Evolutionary conservation across 2,113 vertebrate genomes (phyloP).

Genomic region (Microtus montanus): DNA sequence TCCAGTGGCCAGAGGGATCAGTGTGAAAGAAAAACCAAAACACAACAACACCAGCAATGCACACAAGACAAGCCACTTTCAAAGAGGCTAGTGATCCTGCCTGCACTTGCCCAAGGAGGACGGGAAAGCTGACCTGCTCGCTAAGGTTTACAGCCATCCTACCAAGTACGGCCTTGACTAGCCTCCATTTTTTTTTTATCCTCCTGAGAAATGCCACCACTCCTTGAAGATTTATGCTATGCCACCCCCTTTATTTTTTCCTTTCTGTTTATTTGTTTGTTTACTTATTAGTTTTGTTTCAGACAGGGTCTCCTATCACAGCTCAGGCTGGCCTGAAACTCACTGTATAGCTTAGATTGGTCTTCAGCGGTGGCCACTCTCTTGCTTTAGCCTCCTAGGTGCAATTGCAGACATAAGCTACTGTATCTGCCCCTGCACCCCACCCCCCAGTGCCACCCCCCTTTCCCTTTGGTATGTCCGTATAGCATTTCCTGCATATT

Average conservation of each 20-base stretch:
- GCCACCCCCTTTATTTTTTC: accelerated
- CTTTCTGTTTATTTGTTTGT: background rate
- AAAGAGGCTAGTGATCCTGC: accelerated
- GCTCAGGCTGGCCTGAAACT: background rate
- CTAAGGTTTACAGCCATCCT: too few species aligned
- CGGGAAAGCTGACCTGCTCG: background rate
- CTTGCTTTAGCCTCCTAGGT: background rate
- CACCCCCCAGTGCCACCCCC: accelerated
- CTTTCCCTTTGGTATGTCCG: too few species aligned
- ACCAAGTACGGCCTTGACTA: background rate
- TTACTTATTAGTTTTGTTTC: background rate
- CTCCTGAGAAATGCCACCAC: background rate
- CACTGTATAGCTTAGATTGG: background rate
- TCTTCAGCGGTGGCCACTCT: background rate
- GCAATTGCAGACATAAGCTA: background rate
- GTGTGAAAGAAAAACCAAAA: background rate
- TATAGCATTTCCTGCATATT: background rate
- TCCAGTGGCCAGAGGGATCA: background rate
- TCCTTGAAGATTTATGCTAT: background rate
- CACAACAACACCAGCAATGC: too few species aligned
- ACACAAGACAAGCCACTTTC: background rate
- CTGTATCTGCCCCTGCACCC: background rate
- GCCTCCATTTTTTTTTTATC: too few species aligned
- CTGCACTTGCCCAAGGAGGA: background rate
- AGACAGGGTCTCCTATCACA: background rate